Percentiles rank a stretch among this genome's conserved stretches.
phyloP scores from a whole-genome alignment of 2,113 vertebrate genomes.

The Calypte anna region DNA sequence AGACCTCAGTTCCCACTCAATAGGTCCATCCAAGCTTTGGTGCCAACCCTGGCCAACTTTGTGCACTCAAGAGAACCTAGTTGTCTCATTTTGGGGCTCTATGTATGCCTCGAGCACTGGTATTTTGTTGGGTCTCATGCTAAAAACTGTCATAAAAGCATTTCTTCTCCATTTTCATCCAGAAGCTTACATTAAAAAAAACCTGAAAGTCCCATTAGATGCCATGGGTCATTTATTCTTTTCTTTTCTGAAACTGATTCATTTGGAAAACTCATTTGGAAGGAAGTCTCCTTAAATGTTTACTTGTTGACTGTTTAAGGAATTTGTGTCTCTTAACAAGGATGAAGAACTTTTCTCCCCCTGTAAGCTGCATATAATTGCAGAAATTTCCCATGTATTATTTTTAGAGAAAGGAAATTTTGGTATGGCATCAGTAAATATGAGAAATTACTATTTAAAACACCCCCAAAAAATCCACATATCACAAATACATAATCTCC shows the following conservation, averaged over 20 bases:
- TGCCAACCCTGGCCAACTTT: not conserved
- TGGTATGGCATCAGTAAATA: not conserved
- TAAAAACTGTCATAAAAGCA: not conserved
- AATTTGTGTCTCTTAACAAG: not conserved
- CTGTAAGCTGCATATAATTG: not conserved
- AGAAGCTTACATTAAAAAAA: not conserved
- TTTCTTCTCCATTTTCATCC: not conserved
- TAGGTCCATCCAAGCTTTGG: not conserved
- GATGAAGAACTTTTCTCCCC: not conserved
- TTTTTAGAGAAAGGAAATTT: not conserved
- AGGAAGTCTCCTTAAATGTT: not conserved
- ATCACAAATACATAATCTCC: rapidly evolving
- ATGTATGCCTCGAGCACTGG: not conserved
- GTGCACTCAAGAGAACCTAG: rapidly evolving
- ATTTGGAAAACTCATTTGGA: not conserved
- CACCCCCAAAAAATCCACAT: not conserved
- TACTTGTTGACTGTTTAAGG: not conserved
- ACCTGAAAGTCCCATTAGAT: not conserved
- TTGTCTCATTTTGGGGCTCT: not conserved
- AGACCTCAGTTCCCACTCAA: not conserved
- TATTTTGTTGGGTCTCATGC: not conserved
- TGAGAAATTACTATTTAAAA: not conserved
- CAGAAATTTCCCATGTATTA: not conserved
- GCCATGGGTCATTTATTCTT: not conserved
- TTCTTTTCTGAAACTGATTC: not conserved